Percentiles rank a stretch among this genome's conserved stretches.
Evolutionary conservation across 2,888 invertebrate genomes (phyloP).

Genomic region (Thyatira batis): DNA sequence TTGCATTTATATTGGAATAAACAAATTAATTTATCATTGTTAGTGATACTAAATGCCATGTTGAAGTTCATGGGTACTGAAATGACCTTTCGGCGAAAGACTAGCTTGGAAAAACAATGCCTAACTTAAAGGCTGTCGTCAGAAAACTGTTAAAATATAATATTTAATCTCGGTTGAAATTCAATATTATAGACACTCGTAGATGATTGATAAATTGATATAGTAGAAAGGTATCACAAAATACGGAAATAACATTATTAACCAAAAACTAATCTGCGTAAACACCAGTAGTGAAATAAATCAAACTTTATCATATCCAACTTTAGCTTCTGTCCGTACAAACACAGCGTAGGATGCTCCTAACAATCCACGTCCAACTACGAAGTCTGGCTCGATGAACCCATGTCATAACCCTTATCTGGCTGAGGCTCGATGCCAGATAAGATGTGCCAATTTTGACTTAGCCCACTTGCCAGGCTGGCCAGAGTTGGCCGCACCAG

Average conservation of each 20-base stretch:
- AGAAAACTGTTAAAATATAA: too few species aligned
- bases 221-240: too few species aligned
- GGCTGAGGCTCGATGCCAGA: conserved; percentile 43
- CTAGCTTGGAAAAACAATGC: too few species aligned
- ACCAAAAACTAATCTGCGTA: neutral
- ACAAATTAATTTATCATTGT: too few species aligned
- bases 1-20: too few species aligned
- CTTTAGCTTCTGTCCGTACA: conserved; percentile 22
- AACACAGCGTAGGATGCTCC: conserved; percentile 14
- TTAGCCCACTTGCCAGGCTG: conserved; percentile 40
- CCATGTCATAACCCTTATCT: conserved; percentile 60
- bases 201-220: too few species aligned
- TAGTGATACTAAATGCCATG: too few species aligned
- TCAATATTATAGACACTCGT: too few species aligned
- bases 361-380: conserved; percentile 6
- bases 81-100: too few species aligned
- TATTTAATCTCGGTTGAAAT: too few species aligned
- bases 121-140: too few species aligned
- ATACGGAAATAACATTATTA: neutral
- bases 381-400: conserved; percentile 23
- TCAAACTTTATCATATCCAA: neutral
- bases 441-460: conserved; percentile 65
- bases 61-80: too few species aligned
- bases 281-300: neutral
- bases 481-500: conserved; percentile 44